Evolutionary conservation across 2,888 invertebrate species (phyloP).

Genomic region (Folsomia manolachei): DNA sequence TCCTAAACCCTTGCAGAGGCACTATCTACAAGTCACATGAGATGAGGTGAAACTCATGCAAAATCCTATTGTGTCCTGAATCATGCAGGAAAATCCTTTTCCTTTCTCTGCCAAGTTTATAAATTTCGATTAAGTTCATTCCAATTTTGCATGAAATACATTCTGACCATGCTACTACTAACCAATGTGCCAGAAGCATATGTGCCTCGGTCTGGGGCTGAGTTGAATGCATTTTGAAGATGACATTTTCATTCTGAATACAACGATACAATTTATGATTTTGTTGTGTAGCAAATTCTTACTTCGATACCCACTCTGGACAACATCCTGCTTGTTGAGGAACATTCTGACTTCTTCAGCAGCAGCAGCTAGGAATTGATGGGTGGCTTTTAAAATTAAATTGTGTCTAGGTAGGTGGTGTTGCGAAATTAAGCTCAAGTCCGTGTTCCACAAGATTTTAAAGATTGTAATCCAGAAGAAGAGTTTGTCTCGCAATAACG

Average conservation of each 20-base stretch:
- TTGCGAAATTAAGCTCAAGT: not conserved
- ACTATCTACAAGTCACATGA: too few relatives aligned
- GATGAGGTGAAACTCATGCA: too few relatives aligned
- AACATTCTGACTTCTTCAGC: conserved; percentile 22
- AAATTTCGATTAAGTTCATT: not conserved
- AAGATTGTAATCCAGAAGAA: not conserved
- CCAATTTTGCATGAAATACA: not conserved
- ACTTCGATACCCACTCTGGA: conserved; percentile 27
- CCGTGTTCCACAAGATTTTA: not conserved
- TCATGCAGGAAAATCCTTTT: not conserved
- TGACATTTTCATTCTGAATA: not conserved
- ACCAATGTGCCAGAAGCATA: not conserved
- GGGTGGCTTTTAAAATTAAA: too few relatives aligned
- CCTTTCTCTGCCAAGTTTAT: not conserved
- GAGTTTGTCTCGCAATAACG: not conserved
- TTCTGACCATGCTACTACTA: not conserved
- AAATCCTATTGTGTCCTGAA: not conserved
- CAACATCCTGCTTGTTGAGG: conserved; percentile 37
- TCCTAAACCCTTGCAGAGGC: too few relatives aligned
- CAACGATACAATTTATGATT: too few relatives aligned
- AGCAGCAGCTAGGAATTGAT: not conserved
- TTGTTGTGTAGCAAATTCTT: too few relatives aligned
- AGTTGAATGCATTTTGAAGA: not conserved
- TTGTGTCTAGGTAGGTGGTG: too few relatives aligned
- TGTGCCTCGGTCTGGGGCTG: not conserved